Evolutionary conservation across 2,888 invertebrate species (phyloP), one percentile per base, ranked within the genome.

Genomic region (Panopea generosa): DNA sequence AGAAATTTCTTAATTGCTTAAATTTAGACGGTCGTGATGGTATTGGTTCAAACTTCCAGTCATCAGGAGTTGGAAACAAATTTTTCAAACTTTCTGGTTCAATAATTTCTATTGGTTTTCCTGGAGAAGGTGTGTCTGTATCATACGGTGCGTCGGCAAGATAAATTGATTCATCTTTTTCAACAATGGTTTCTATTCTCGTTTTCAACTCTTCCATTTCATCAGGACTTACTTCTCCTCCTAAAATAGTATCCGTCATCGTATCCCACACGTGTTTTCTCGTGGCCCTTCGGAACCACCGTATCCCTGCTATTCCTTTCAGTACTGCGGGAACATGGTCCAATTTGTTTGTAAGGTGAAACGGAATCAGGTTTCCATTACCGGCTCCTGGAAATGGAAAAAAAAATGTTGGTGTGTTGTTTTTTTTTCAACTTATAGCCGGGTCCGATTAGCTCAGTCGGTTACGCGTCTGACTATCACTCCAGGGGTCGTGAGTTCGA

Each of bases 291-390:
- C 72, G 43, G 52, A 65, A 75, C 79, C 79, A 79, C 24, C 79
- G 75, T n/a, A 79, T 72, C 2, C 75, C 79, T 2, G 75, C 67
- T 16, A 79, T 79, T 2, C 75, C 75, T 40, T 52, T 67, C 0
- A 79, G 68, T 0, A 79, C 75, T n/a, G 67, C 55, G 6, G 79
- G 79, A 2, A 75, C 72, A 33, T 63, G 60, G 9, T 63, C 67
- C 11, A 53, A 40, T 26, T 75, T 71, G 45, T 68, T 65, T 29
- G 79, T 75, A 9, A 79, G 27, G 22, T 75, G 71, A 33, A 79
- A 79, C 33, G 79, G 79, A 38, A 79, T 75, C 7, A 79, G 47
- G 33, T 79, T 79, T 0, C 79, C 79, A 14, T 72, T 45, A 2
- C 68, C 75, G n/a, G 75, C 71, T 9, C 68, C 79, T 74, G 50